A percentile compares a stretch with the other conserved stretches of the same genome.
Conservation (phyloP, 2,113 vertebrate species). For the Eulemur macaco region DNA sequence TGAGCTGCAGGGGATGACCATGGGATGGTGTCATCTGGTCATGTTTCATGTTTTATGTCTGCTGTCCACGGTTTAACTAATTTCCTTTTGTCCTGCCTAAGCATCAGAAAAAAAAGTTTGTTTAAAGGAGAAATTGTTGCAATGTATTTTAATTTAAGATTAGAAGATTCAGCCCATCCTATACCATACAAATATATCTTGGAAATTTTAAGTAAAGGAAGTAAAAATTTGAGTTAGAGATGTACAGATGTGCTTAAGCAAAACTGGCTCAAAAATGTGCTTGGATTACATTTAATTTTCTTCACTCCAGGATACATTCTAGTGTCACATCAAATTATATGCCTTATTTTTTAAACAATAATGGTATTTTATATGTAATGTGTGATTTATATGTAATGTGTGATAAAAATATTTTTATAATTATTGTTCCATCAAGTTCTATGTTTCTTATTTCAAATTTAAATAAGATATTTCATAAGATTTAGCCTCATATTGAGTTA, state of each 20-base stretch:
- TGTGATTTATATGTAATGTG: conserved; percentile 16
- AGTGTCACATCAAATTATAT: conserved; percentile 37
- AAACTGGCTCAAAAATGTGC: conserved; percentile 25
- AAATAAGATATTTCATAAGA: background rate
- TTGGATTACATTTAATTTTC: conserved; percentile 46
- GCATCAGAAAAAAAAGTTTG: background rate
- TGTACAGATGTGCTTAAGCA: background rate
- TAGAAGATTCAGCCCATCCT: background rate
- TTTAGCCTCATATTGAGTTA: background rate
- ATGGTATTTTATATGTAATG: background rate
- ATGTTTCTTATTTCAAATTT: conserved; percentile 9
- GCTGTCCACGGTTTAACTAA: conserved; percentile 4
- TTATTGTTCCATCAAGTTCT: conserved; percentile 26
- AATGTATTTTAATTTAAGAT: background rate
- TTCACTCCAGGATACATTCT: background rate
- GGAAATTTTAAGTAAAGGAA: background rate
- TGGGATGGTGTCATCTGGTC: conserved; percentile 44
- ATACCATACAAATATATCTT: background rate
- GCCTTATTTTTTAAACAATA: conserved; percentile 29
- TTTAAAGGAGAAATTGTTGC: conserved; percentile 8
- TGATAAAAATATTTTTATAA: background rate
- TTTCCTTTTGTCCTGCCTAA: background rate
- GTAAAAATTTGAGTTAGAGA: background rate
- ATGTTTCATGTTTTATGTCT: conserved; percentile 10
- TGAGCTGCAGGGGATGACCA: conserved; percentile 36